Base-by-base conservation (phyloP, 2,888 invertebrate species). In the Athripsodes cinereus region DNA sequence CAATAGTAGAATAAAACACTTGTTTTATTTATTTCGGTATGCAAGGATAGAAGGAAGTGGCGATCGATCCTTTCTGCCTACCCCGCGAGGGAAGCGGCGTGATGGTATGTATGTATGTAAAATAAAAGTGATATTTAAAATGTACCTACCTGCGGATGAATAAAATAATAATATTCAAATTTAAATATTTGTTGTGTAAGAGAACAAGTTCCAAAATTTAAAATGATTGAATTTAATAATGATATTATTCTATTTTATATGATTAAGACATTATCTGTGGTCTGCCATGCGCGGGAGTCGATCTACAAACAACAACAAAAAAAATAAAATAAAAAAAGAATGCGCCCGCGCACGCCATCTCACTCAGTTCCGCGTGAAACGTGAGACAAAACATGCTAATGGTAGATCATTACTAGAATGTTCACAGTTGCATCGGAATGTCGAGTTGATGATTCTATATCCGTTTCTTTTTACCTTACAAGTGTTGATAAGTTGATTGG, bases 371-470 rank as follows among this genome's bases (percentile, higher is more conserved):
- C 40, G 13, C 13, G 16, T 13, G 13, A 40, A 40, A 40, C 3
- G 16, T 40, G 40, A 40, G 40, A 40, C 40, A 40, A 40, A 40
- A 40, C 13, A 13, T 40, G 40, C 13, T 40, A 40, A 40, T 40
- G 40, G 40, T 40, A n/a, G 40, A 40, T 40, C 40, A 40, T 40
- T 40, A 40, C 40, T 40, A 40, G 16, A 40, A 40, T 40, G 16
- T 40, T 40, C 40, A n/a, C 40, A 40, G 40, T n/a, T 40, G n/a
- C 40, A 40, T n/a, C 5, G 40, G 40, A 40, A 40, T 40, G 40
- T 40, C 3, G 16, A 40, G 16, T 13, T 40, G 40, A 40, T 40
- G 40, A 40, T n/a, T n/a, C 3, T 40, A 16, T 40, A 40, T 40
- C 16, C 13, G 40, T 40, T 16, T 40, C 40, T 26, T 26, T 26